These are phyloP conservation scores for Araneus ventricosus DNA, from an alignment of 1,140 invertebrate genomes.

Conservation along the genomic window DNA sequence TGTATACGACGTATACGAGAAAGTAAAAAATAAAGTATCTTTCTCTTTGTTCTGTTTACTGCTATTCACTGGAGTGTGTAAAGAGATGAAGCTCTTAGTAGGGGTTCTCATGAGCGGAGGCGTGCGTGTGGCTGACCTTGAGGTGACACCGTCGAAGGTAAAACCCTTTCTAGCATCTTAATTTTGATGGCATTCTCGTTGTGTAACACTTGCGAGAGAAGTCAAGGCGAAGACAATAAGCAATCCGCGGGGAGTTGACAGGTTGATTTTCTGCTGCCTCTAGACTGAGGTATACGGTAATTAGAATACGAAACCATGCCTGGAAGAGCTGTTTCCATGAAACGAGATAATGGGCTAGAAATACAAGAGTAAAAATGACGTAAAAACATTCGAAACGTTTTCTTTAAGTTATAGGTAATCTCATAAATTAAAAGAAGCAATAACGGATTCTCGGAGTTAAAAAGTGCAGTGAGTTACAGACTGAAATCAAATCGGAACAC, in stretches of 20 bases:
- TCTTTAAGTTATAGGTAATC: too few relatives aligned
- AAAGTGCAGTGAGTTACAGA: too few relatives aligned
- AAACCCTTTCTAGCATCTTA: not conserved
- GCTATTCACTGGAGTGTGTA: too few relatives aligned
- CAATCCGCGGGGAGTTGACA: not conserved
- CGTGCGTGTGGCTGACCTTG: not conserved
- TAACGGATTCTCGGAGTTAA: too few relatives aligned
- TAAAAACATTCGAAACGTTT: not conserved
- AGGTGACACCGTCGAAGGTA: not conserved
- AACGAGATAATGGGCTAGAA: not conserved
- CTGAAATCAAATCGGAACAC: too few relatives aligned
- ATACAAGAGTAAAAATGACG: not conserved
- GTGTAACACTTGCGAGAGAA: not conserved
- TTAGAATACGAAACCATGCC: not conserved
- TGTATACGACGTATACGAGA: too few relatives aligned
- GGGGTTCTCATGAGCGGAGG: too few relatives aligned
- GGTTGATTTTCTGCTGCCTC: not conserved
- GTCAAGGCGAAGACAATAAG: not conserved
- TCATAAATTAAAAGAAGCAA: too few relatives aligned
- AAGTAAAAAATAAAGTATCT: too few relatives aligned
- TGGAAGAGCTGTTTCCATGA: not conserved
- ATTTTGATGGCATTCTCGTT: not conserved
- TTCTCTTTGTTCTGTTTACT: too few relatives aligned
- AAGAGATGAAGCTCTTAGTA: too few relatives aligned
- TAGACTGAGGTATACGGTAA: not conserved